Evolutionary conservation across 2,888 invertebrate genomes (phyloP).

Genomic region (Catocala nupta): DNA sequence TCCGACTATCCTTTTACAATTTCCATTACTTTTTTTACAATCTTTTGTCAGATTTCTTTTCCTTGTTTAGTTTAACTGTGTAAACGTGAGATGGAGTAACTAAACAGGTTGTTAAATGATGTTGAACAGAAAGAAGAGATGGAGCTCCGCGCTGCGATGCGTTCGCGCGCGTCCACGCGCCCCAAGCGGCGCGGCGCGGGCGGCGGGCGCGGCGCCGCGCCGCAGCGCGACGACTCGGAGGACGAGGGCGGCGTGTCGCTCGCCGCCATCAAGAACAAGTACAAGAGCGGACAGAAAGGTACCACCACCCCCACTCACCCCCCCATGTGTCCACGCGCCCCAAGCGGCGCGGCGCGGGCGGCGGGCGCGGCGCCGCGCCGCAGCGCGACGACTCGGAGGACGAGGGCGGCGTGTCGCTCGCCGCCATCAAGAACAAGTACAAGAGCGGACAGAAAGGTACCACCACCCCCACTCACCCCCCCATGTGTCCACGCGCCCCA

Average conservation of each 20-base stretch:
- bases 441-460: slow-evolving; percentile 89
- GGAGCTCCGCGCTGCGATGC: slow-evolving; percentile 95
- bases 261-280: slow-evolving; percentile 97
- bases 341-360: slow-evolving; percentile 81
- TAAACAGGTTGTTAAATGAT: not conserved
- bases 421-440: slow-evolving; percentile 98
- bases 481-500: slow-evolving; percentile 73
- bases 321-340: slow-evolving; percentile 71
- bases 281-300: slow-evolving; percentile 90
- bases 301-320: not conserved
- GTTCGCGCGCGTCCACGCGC: slow-evolving; percentile 85
- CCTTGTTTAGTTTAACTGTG: too few relatives aligned
- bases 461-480: too few relatives aligned
- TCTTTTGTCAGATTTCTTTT: too few relatives aligned
- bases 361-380: slow-evolving; percentile 79
- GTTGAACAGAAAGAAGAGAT: slow-evolving; percentile 97
- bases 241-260: slow-evolving; percentile 97
- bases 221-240: slow-evolving; percentile 94
- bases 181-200: slow-evolving; percentile 83
- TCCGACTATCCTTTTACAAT: too few relatives aligned
- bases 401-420: slow-evolving; percentile 96
- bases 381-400: slow-evolving; percentile 96
- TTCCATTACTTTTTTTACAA: too few relatives aligned
- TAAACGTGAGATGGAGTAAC: too few relatives aligned
- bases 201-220: slow-evolving; percentile 78